A percentile compares a stretch with the other conserved stretches of the same genome.
phyloP scores from a whole-genome alignment of 2,797 vertebrate species.

The Arnoldichthys spilopterus region DNA sequence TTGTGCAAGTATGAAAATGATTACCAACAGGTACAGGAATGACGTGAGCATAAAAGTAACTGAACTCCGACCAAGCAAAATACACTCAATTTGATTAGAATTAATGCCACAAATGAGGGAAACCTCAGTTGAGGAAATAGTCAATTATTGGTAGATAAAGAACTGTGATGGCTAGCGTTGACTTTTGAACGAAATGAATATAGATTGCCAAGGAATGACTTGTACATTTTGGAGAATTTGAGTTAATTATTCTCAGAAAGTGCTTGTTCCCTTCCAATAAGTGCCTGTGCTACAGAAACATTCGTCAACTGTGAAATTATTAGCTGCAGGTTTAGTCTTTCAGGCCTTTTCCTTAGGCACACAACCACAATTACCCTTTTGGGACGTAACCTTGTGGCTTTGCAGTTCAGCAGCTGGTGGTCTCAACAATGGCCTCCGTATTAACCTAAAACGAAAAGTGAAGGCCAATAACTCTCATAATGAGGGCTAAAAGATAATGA shows the following conservation, averaged over 20 bases:
- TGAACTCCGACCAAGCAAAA: constrained; percentile 27
- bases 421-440: neutral
- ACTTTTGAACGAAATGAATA: neutral
- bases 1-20: constrained; percentile 17
- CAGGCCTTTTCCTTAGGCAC: neutral
- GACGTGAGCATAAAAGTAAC: neutral
- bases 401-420: constrained; percentile 37
- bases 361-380: neutral
- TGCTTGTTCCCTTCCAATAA: neutral
- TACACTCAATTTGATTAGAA: constrained; percentile 23
- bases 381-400: constrained; percentile 16
- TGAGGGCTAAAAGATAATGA: constrained; percentile 32
- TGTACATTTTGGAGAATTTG: neutral
- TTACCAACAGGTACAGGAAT: constrained; percentile 8
- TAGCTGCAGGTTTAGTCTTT: neutral
- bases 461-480: constrained; percentile 44
- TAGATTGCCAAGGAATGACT: neutral
- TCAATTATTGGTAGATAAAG: neutral
- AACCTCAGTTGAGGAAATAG: constrained; percentile 5
- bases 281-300: neutral
- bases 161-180: neutral
- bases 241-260: constrained; percentile 11
- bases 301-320: neutral
- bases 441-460: constrained; percentile 33
- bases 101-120: constrained; percentile 17